Conservation (phyloP, 2,888 invertebrate genomes). For the Melieria picta region DNA sequence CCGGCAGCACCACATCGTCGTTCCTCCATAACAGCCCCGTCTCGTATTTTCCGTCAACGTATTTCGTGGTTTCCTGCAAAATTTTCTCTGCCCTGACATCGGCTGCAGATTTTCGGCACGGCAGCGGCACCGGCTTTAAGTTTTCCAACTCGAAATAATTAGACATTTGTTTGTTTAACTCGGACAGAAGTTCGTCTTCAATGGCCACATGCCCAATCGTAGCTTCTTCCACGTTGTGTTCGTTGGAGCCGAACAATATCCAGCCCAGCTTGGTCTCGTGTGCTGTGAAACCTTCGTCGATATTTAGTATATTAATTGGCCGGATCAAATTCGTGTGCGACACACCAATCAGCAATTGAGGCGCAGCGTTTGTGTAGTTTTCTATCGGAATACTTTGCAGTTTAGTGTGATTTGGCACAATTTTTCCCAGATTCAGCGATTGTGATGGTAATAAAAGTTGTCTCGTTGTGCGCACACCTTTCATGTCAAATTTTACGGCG, state of each 20-base stretch:
- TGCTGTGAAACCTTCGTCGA: neutral
- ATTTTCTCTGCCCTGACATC: neutral
- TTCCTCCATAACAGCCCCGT: slow-evolving; percentile 2
- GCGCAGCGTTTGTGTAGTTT: neutral
- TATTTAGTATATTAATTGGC: neutral
- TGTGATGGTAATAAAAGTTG: neutral
- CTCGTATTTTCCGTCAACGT: neutral
- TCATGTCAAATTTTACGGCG: slow-evolving; percentile 4
- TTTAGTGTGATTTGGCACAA: neutral
- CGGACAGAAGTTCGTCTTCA: neutral
- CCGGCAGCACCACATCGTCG: no score
- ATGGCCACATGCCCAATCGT: neutral
- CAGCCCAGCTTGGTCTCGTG: slow-evolving; percentile 12
- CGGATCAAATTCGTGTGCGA: slow-evolving; percentile 1
- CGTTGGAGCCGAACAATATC: neutral
- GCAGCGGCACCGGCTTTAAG: slow-evolving; percentile 7
- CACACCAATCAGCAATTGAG: slow-evolving; percentile 9
- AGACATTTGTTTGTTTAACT: neutral
- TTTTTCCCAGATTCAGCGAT: slow-evolving; percentile 8
- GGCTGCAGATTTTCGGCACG: neutral
- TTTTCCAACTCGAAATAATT: slow-evolving; percentile 6
- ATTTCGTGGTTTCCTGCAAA: neutral
- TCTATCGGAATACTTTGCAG: neutral
- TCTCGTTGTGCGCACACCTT: slow-evolving; percentile 7
- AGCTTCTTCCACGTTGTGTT: neutral